Evolutionary conservation across 2,888 invertebrate species (phyloP).

Genomic region (Trissolcus brochymenae): DNA sequence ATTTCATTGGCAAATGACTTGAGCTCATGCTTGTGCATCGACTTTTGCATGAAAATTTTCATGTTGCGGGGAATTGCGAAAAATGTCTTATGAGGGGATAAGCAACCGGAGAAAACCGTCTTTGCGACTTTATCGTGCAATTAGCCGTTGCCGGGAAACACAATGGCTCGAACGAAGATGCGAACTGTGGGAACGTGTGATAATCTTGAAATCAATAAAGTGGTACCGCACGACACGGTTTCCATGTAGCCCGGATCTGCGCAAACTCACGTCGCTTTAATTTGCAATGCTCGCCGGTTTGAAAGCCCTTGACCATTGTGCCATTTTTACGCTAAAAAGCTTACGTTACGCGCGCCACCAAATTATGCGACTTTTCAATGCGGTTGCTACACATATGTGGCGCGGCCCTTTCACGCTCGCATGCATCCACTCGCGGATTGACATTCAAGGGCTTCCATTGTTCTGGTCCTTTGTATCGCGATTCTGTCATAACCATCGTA

Average conservation of each 20-base stretch:
- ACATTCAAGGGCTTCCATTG: conserved; percentile 11
- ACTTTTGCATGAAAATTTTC: conserved; percentile 22
- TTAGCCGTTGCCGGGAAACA: conserved; percentile 60
- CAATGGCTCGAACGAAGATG: conserved; percentile 65
- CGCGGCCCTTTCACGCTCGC: conserved; percentile 16
- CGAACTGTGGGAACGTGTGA: conserved; percentile 65
- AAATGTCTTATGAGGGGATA: conserved; percentile 49
- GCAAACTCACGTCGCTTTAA: conserved; percentile 62
- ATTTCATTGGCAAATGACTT: conserved; percentile 9
- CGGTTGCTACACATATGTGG: conserved; percentile 9
- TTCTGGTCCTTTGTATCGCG: conserved; percentile 10
- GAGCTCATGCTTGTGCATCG: no score
- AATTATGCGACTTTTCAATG: conserved; percentile 31
- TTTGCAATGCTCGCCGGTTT: conserved; percentile 58
- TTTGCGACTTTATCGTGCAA: conserved; percentile 59
- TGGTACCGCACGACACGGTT: conserved; percentile 64
- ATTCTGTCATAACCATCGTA: conserved; percentile 11
- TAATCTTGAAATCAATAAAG: conserved; percentile 75
- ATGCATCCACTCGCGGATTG: conserved; percentile 11
- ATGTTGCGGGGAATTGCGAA: conserved; percentile 32
- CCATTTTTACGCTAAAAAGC: conserved; percentile 51
- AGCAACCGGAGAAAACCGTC: conserved; percentile 49
- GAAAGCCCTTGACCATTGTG: conserved; percentile 56
- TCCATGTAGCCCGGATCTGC: conserved; percentile 60
- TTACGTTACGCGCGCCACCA: conserved; percentile 21